phyloP scores from a whole-genome alignment of 1,140 invertebrate species.

The Dendrolimus punctatus region DNA sequence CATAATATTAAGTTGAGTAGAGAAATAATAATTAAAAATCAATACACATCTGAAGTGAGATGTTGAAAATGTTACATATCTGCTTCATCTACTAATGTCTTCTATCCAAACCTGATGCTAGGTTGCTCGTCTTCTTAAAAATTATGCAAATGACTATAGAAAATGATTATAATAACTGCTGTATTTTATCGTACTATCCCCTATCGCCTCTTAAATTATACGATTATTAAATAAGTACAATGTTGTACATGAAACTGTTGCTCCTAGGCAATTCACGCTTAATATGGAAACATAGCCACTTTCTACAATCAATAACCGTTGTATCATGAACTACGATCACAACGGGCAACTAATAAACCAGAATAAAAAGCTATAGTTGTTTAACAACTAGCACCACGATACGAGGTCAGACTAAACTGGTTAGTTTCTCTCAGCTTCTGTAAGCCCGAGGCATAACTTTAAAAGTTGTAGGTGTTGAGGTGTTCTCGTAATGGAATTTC shows the following conservation, averaged over 20 bases:
- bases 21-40: too few species aligned
- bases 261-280: constrained; percentile 24
- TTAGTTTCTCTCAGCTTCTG: constrained; percentile 48
- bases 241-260: constrained; percentile 34
- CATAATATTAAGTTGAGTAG: too few species aligned
- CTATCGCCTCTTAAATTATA: constrained; percentile 10
- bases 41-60: too few species aligned
- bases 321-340: constrained; percentile 20
- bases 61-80: too few species aligned
- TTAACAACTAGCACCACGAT: constrained; percentile 16
- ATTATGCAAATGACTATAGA: too few species aligned
- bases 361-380: too few species aligned
- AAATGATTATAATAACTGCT: too few species aligned
- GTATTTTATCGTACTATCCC: too few species aligned
- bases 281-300: constrained; percentile 40
- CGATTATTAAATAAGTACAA: constrained; percentile 35
- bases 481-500: background rate
- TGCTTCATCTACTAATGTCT: too few species aligned
- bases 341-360: too few species aligned
- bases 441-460: constrained; percentile 39
- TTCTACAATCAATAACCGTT: constrained; percentile 34
- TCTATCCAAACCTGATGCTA: too few species aligned
- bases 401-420: constrained; percentile 28
- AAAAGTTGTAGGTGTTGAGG: constrained; percentile 36
- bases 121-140: too few species aligned